These are phyloP conservation scores for Spilogale gracilis DNA, from an alignment of 2,113 vertebrate genomes.

Conservation along the genomic window DNA sequence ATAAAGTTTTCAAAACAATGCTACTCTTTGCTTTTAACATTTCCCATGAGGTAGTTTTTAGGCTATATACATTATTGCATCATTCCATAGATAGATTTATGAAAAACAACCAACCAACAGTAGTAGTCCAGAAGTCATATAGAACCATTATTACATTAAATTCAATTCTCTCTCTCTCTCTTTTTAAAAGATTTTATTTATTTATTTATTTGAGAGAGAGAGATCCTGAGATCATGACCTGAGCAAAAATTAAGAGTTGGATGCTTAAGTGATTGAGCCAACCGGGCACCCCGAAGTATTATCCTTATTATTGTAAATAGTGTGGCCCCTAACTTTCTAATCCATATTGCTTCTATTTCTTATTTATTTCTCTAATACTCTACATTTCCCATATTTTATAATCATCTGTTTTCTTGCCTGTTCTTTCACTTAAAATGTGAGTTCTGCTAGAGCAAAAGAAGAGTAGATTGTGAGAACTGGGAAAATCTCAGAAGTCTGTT, in stretches of 20 bases:
- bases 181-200: neutral
- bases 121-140: conserved; percentile 2
- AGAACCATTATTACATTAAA: neutral
- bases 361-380: neutral
- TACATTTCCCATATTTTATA: neutral
- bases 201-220: neutral
- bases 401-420: neutral
- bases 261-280: neutral
- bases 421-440: neutral
- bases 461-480: neutral
- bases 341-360: neutral
- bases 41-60: conserved; percentile 42
- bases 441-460: neutral
- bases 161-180: neutral
- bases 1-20: neutral
- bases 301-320: neutral
- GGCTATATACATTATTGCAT: neutral
- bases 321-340: neutral
- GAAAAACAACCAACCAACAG: neutral
- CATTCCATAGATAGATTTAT: conserved; percentile 13
- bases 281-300: neutral
- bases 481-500: neutral
- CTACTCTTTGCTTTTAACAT: neutral
- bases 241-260: neutral
- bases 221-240: neutral